Conservation (phyloP, 2,797 vertebrate genomes). For the Enteromius argenteus region DNA sequence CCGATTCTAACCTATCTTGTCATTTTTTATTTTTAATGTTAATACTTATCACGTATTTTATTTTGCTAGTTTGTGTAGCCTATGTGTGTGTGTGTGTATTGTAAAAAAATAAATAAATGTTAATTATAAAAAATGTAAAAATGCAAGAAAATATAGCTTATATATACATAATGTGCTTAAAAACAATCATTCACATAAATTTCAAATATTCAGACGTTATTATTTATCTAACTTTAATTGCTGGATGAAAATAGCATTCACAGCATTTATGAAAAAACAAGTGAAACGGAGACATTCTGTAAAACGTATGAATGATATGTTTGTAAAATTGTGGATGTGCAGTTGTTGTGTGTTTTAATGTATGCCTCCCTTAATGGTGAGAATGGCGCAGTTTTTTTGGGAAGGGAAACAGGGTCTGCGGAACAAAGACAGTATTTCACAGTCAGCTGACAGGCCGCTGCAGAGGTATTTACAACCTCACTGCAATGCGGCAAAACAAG, state of each 20-base stretch:
- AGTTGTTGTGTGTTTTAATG: conserved; percentile 16
- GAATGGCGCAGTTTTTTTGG: conserved; percentile 64
- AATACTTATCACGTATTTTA: not conserved
- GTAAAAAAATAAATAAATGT: not conserved
- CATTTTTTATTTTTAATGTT: not conserved
- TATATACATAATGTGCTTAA: not conserved
- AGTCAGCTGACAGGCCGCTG: conserved; percentile 95
- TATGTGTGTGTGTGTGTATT: too few species aligned
- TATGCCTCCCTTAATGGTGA: conserved; percentile 28
- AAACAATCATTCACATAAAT: not conserved
- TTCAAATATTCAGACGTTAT: not conserved
- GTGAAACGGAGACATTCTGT: not conserved
- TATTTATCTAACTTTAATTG: not conserved
- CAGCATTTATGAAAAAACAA: not conserved
- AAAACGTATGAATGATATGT: not conserved
- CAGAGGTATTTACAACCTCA: conserved; percentile 98
- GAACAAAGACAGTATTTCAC: conserved; percentile 99
- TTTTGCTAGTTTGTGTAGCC: too few species aligned
- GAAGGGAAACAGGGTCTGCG: conserved; percentile 79
- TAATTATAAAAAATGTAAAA: not conserved
- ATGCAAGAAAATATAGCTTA: not conserved
- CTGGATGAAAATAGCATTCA: not conserved
- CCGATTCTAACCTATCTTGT: not conserved
- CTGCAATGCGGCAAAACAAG: conserved; percentile 94
- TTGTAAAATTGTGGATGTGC: not conserved